Evolutionary conservation across 2,888 invertebrate genomes (phyloP), one percentile per base, ranked within the genome.

Genomic region (Drosophila borborema): DNA sequence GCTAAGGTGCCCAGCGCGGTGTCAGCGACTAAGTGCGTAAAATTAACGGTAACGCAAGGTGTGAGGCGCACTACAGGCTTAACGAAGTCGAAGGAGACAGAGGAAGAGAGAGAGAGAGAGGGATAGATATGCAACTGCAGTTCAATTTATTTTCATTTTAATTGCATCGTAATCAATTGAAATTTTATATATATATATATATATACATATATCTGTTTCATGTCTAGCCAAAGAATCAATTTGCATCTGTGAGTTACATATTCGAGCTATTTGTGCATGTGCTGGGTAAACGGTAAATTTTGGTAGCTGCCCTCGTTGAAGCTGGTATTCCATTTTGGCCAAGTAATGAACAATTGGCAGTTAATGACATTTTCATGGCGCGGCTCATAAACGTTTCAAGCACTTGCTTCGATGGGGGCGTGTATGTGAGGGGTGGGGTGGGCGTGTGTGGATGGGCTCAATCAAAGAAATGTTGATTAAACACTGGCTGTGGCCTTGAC

Each of bases 1-100:
- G 64, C 60, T 73, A 64, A 61, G 67, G 46, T 41, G 56, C 53
- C 48, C 56, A 64, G 63, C 55, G 43, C 59, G 34, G 31, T 53
- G 67, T 56, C 78, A 78, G 59, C 51, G 70, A 41, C 64, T 74
- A 67, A 77, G 71, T 77, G 63, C 63, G 53, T 64, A 53, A 79
- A 79, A 70, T 77, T 77, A 79, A 79, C 79, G 67, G 61, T 64
- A 41, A 23, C 49, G 49, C 20, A 28, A 48, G 58, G 43, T 53
- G 43, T 48, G 36, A 68, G 23, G 38, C 34, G 46, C 28, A 14
- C 38, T n/a, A 40, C 10, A 34, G 23, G 56, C 58, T 49, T 23
- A 36, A 38, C 34, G 16, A 8, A 18, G 43, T 5, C 2, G 5
- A 28, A 4, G 5, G 28, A 28, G 28, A 4, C 8, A 41, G 23